phyloP scores from a whole-genome alignment of 2,888 invertebrate genomes.

The Dastarcus helophoroides region DNA sequence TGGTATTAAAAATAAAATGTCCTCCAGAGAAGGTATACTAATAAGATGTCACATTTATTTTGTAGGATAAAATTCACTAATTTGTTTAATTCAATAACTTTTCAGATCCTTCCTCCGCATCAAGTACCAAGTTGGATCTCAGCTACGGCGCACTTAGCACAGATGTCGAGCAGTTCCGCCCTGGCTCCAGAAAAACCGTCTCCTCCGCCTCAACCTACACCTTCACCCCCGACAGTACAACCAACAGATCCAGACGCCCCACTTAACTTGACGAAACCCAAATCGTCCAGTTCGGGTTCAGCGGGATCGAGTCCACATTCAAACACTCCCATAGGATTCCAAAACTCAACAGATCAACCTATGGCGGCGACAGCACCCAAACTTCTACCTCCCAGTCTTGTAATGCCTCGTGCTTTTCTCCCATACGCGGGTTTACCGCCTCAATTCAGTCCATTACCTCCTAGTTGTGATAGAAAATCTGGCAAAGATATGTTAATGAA shows the following conservation, averaged over 20 bases:
- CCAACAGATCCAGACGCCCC: conserved; percentile 65
- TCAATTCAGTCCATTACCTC: conserved; percentile 40
- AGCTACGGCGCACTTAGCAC: conserved; percentile 61
- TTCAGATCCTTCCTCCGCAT: conserved; percentile 44
- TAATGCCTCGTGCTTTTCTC: conserved; percentile 46
- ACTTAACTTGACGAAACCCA: conserved; percentile 80
- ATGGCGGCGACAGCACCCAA: conserved; percentile 46
- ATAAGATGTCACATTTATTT: no score
- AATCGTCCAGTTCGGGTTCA: conserved; percentile 45
- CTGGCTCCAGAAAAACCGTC: conserved; percentile 6
- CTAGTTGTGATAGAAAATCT: conserved; percentile 27
- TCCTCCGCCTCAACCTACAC: conserved; percentile 28
- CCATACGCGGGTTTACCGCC: conserved; percentile 51
- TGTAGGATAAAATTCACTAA: no score
- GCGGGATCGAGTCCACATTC: conserved; percentile 42
- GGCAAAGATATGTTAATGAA: conserved; percentile 28
- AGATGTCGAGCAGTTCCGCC: conserved; percentile 38
- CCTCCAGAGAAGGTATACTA: no score
- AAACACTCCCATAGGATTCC: conserved; percentile 30
- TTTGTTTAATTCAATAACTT: no score
- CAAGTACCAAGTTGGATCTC: conserved; percentile 49
- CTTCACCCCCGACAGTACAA: conserved; percentile 31
- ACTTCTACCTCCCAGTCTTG: conserved; percentile 44
- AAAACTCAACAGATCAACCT: conserved; percentile 41
- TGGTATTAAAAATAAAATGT: no score